Evolutionary conservation across 2,888 invertebrate genomes (phyloP).

Genomic region (Sesia bembeciformis): DNA sequence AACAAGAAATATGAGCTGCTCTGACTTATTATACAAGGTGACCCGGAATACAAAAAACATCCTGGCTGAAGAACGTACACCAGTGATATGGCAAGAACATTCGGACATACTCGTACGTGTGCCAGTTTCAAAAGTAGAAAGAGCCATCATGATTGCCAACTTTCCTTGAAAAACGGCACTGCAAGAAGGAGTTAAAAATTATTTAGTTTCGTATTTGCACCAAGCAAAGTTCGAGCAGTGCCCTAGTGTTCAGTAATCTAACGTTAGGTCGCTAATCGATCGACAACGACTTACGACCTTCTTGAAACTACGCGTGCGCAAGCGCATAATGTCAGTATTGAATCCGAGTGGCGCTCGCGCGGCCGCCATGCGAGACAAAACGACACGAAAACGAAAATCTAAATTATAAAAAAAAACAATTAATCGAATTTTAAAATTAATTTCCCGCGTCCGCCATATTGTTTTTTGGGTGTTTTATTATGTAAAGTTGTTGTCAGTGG

Average conservation of each 20-base stretch:
- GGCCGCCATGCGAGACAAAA: constrained; percentile 62
- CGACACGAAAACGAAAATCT: constrained; percentile 55
- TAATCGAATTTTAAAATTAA: neutral
- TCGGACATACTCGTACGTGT: no score
- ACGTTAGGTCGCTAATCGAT: constrained; percentile 19
- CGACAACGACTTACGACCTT: constrained; percentile 31
- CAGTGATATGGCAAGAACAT: no score
- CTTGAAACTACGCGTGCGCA: constrained; percentile 15
- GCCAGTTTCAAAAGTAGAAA: no score
- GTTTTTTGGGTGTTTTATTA: neutral
- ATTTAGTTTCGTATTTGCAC: no score
- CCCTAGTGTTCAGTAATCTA: constrained; percentile 3
- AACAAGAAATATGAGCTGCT: no score
- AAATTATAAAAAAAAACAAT: constrained; percentile 15
- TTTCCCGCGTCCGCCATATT: neutral
- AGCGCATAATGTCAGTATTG: constrained; percentile 16
- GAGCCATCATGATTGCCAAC: no score
- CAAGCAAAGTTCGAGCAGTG: neutral
- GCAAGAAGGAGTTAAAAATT: no score
- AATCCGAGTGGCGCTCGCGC: constrained; percentile 51
- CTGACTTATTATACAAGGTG: no score
- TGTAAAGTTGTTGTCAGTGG: constrained; percentile 7
- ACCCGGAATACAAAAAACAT: no score
- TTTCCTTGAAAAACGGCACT: no score
- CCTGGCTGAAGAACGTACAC: no score